Conservation (phyloP, 2,797 vertebrate genomes). For the Amblyraja radiata region DNA sequence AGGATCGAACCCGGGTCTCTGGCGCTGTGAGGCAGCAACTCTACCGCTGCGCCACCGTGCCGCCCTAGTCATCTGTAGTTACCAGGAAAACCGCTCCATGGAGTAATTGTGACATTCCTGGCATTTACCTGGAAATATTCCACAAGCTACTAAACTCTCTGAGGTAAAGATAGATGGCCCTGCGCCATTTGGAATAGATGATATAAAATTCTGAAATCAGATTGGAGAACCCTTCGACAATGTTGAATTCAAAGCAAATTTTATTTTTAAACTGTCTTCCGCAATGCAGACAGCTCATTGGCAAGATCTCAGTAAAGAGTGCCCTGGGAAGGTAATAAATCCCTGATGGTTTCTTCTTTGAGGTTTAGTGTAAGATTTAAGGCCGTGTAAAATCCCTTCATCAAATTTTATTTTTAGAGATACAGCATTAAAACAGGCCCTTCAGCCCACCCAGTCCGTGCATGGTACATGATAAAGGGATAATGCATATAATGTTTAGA, state of each 20-base stretch:
- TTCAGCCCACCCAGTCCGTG: too few species aligned
- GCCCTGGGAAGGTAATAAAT: conserved; percentile 2
- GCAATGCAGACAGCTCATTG: neutral
- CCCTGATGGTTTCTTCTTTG: neutral
- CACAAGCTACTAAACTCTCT: neutral
- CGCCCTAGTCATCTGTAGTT: neutral
- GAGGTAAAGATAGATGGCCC: neutral
- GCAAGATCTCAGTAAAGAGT: neutral
- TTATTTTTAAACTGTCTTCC: neutral
- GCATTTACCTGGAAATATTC: neutral
- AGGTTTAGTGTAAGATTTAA: neutral
- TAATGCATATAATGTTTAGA: too few species aligned
- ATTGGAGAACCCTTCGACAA: neutral
- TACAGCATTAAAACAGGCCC: too few species aligned
- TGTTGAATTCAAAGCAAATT: conserved; percentile 2
- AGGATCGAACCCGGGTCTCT: too few species aligned
- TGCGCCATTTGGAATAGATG: neutral
- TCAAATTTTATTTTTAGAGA: neutral
- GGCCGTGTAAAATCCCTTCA: neutral
- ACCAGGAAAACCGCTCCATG: neutral
- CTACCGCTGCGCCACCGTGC: too few species aligned
- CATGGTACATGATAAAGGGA: too few species aligned
- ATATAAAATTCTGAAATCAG: neutral
- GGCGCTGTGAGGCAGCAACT: too few species aligned
- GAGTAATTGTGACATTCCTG: neutral